phyloP scores from a whole-genome alignment of 2,888 invertebrate species.

The Monoplex corrugatus region DNA sequence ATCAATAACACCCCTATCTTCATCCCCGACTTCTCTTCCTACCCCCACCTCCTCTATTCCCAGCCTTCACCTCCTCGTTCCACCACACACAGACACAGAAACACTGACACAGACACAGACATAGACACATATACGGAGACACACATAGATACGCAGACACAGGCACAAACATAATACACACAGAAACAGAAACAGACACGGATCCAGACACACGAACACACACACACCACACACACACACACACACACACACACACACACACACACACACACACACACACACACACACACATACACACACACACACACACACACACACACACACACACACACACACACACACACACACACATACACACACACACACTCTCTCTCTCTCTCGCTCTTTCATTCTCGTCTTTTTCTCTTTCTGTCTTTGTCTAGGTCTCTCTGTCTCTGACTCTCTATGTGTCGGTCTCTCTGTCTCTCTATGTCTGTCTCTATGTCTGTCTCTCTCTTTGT shows the following conservation, averaged over 20 bases:
- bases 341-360: neutral
- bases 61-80: neutral
- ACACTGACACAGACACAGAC: neutral
- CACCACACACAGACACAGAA: neutral
- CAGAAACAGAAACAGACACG: neutral
- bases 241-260: neutral
- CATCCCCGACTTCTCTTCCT: too few relatives aligned
- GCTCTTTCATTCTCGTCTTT: too few relatives aligned
- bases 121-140: neutral
- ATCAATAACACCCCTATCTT: too few relatives aligned
- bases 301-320: neutral
- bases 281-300: neutral
- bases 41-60: too few relatives aligned
- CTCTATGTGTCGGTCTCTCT: too few relatives aligned
- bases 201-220: neutral
- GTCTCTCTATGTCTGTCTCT: too few relatives aligned
- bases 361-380: neutral
- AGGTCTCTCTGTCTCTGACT: too few relatives aligned
- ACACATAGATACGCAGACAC: neutral
- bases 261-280: slow-evolving; percentile 1
- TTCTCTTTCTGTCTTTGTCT: too few relatives aligned
- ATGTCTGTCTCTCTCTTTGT: neutral
- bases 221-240: neutral
- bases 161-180: neutral
- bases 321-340: neutral